These are phyloP conservation scores for Delichon dasypus DNA, from an alignment of 2,797 vertebrate species.

Conservation along the genomic window DNA sequence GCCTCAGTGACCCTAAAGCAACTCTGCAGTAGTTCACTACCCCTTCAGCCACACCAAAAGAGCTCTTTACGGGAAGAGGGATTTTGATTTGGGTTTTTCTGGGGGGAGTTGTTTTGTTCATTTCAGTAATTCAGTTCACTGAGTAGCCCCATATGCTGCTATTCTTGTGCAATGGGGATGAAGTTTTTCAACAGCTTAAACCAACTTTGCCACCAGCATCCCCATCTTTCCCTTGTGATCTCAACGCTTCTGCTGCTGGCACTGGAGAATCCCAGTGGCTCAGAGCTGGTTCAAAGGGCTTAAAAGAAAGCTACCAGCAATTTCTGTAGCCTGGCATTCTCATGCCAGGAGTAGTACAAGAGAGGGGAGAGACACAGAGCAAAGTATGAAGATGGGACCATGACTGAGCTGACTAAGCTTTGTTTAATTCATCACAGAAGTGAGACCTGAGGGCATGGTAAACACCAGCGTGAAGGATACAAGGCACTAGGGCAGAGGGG, in stretches of 20 bases:
- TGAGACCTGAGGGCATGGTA: neutral
- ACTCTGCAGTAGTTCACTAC: accelerated
- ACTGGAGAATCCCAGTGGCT: neutral
- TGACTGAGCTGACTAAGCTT: neutral
- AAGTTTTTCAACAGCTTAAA: slow-evolving; percentile 37
- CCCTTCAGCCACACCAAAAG: neutral
- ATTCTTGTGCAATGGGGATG: neutral
- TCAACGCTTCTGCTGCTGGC: neutral
- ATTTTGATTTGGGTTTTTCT: neutral
- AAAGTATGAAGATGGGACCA: neutral
- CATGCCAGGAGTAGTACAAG: neutral
- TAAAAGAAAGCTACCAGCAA: neutral
- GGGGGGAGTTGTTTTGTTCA: neutral
- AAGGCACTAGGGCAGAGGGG: neutral
- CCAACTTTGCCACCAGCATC: neutral
- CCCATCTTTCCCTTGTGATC: neutral
- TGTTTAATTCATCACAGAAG: slow-evolving; percentile 17
- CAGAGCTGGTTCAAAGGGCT: neutral
- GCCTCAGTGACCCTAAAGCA: neutral
- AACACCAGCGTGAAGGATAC: neutral
- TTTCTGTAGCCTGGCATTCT: neutral
- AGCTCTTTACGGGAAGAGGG: accelerated
- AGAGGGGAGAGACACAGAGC: neutral
- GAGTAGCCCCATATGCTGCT: neutral
- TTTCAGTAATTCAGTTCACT: neutral